A percentile compares a stretch with the other conserved stretches of the same genome.
Conservation (phyloP, 2,113 vertebrate genomes). For the Neodon shergylaensis region DNA sequence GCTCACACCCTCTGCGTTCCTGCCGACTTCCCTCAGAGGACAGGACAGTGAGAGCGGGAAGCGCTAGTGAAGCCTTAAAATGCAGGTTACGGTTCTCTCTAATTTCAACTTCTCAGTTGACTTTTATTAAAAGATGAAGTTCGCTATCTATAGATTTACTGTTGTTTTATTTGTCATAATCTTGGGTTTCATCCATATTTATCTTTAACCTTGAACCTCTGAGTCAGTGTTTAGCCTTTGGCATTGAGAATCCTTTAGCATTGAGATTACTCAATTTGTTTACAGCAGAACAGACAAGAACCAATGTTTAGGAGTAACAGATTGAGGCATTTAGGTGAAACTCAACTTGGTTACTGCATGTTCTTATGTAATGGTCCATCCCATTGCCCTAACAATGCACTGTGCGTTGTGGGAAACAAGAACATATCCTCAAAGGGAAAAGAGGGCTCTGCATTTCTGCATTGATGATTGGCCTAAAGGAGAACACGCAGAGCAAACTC, state of each 20-base stretch:
- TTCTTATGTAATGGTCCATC: neutral
- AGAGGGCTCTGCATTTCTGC: neutral
- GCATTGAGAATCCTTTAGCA: neutral
- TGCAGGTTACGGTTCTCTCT: neutral
- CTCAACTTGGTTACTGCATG: neutral
- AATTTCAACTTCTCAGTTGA: neutral
- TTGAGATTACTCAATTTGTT: neutral
- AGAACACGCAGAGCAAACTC: neutral
- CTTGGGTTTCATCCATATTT: neutral
- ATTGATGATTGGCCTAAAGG: neutral
- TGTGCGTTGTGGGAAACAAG: neutral
- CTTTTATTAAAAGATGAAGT: neutral
- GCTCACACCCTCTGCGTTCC: neutral
- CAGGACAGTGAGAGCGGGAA: neutral
- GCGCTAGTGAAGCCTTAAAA: neutral
- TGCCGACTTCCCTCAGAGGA: neutral
- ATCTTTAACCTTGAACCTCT: constrained; percentile 3
- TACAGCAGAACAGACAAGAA: neutral
- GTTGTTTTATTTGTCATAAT: neutral
- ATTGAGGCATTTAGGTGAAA: neutral
- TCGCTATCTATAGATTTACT: neutral
- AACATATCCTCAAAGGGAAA: neutral
- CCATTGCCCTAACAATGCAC: neutral
- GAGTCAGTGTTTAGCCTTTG: neutral
- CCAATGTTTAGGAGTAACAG: neutral